Evolutionary conservation across 2,797 vertebrate genomes (phyloP).

Genomic region (Heliangelus exortis): DNA sequence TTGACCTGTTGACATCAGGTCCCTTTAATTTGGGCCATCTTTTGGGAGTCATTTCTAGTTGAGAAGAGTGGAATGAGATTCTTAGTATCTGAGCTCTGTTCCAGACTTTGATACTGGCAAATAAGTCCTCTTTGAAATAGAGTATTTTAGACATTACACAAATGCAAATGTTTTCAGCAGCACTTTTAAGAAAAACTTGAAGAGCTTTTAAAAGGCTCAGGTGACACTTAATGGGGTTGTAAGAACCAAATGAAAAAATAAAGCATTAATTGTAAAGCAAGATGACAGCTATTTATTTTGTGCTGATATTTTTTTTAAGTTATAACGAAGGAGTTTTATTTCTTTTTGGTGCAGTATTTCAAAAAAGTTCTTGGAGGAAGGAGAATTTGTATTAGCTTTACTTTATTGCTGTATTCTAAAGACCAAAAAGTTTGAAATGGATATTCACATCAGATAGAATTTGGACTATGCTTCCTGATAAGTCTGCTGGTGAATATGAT

Average conservation of each 20-base stretch:
- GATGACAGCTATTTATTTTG: neutral
- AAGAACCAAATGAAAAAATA: neutral
- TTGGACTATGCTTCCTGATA: neutral
- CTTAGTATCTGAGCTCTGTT: neutral
- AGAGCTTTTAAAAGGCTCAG: neutral
- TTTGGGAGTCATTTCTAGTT: neutral
- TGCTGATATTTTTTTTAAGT: neutral
- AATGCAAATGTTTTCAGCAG: neutral
- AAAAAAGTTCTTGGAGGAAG: neutral
- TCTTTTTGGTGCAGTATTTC: neutral
- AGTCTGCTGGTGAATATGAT: neutral
- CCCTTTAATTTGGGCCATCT: neutral
- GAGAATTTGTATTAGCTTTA: neutral
- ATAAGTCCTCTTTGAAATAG: neutral
- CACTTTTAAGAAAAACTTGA: neutral
- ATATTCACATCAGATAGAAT: neutral
- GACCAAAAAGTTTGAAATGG: neutral
- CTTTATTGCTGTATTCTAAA: neutral
- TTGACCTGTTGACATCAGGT: fast-evolving
- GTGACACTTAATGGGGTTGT: neutral
- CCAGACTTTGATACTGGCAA: neutral
- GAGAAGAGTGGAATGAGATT: neutral
- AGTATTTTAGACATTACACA: neutral
- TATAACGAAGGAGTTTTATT: neutral
- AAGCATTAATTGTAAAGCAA: neutral